A percentile compares a stretch with the other conserved stretches of the same genome.
These are phyloP conservation scores for Lithobates sylvaticus DNA, from an alignment of 2,797 vertebrate genomes.

Conservation along the genomic window DNA sequence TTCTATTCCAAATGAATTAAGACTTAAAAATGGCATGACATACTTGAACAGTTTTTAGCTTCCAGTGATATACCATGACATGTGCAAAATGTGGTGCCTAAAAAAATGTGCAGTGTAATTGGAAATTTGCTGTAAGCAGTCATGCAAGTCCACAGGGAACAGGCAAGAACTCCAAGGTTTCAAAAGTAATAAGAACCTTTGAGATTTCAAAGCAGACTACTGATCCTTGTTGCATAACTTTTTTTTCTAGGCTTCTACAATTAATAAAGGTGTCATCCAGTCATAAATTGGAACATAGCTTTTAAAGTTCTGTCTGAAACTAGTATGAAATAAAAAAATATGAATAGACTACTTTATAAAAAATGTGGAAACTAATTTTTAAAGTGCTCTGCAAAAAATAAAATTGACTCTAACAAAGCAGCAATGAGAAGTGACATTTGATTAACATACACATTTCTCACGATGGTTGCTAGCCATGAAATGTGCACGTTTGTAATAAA, in stretches of 20 bases:
- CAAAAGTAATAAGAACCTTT: conserved; percentile 59
- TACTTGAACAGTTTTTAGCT: conserved; percentile 48
- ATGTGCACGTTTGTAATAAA: too few relatives aligned
- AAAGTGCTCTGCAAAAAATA: conserved; percentile 16
- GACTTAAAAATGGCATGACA: conserved; percentile 45
- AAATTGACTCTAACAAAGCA: neutral
- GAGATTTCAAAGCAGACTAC: conserved; percentile 58
- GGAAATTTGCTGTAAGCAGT: conserved; percentile 58
- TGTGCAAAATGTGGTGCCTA: conserved; percentile 54
- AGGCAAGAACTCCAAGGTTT: conserved; percentile 55
- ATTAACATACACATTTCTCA: neutral
- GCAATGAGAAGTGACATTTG: neutral
- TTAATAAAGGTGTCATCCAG: conserved; percentile 57
- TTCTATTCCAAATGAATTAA: conserved; percentile 50
- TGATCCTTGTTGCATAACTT: conserved; percentile 36
- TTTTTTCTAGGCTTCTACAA: conserved; percentile 48
- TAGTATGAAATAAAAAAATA: conserved; percentile 8
- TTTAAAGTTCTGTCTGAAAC: conserved; percentile 20
- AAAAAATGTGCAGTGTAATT: conserved; percentile 60
- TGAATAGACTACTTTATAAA: conserved; percentile 8
- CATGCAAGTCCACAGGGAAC: conserved; percentile 54
- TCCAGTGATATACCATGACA: conserved; percentile 55
- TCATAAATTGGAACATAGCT: conserved; percentile 48
- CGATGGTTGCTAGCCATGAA: too few relatives aligned
- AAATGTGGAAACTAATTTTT: neutral